Evolutionary conservation across 2,888 invertebrate species (phyloP).

Genomic region (Anagyrus pseudococci): DNA sequence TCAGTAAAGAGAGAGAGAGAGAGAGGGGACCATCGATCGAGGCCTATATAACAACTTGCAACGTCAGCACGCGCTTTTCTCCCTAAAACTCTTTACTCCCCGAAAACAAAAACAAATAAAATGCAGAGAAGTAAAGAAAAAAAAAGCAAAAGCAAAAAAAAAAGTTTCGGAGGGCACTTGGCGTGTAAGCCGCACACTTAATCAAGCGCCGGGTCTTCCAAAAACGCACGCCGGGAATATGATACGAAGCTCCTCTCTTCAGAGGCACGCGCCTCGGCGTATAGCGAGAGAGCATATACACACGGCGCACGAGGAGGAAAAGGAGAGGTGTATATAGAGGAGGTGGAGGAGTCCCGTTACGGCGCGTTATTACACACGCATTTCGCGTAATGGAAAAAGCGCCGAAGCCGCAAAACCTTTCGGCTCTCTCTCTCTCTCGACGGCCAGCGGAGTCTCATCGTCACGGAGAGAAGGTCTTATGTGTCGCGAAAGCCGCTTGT

Average conservation of each 20-base stretch:
- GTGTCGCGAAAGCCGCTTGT: too few species aligned
- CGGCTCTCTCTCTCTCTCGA: not conserved
- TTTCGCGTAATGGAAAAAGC: constrained; percentile 34
- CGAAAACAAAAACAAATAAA: too few species aligned
- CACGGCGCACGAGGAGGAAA: constrained; percentile 2
- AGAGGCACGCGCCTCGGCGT: not conserved
- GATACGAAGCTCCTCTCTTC: not conserved
- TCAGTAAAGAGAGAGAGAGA: too few species aligned
- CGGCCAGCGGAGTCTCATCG: not conserved
- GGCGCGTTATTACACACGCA: constrained; percentile 25
- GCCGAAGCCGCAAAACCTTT: constrained; percentile 26
- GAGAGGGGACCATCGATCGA: too few species aligned
- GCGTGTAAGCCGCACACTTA: not conserved
- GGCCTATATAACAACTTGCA: too few species aligned
- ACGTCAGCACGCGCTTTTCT: too few species aligned
- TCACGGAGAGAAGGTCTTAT: too few species aligned
- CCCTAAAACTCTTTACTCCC: too few species aligned
- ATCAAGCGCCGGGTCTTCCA: not conserved
- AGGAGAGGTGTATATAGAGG: not conserved
- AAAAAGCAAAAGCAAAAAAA: too few species aligned
- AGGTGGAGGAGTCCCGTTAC: constrained; percentile 28
- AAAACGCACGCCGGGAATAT: not conserved
- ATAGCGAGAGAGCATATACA: not conserved
- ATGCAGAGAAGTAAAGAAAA: too few species aligned
- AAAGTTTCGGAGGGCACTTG: not conserved